Evolutionary conservation across 2,888 invertebrate genomes (phyloP), one percentile per base, ranked within the genome.

Genomic region (Stenichneumon culpator): DNA sequence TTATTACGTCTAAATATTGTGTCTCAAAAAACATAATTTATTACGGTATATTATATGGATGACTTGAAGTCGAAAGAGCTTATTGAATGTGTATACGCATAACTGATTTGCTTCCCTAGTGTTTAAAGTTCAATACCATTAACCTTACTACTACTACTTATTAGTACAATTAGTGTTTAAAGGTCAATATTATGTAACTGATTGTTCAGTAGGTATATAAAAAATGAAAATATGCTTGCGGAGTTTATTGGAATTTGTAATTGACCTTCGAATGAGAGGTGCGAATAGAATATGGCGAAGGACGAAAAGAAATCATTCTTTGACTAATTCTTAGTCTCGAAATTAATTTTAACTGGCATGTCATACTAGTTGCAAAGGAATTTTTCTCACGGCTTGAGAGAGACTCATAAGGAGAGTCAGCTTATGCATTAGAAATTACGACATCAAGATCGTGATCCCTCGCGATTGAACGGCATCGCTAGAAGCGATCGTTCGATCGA

Each of bases 351-450:
- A 14, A 60, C 28, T 65, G 50, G 47, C 60, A 74, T 16, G 36
- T 3, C 16, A 11, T 39, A 39, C 11, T 11, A 39, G 39, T 75
- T 44, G 1, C 3, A 16, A 39, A 52, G 36, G 9, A 25, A 67
- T 36, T 36, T 77, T 22, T 22, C 22, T 50, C 39, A 19, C 36
- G 50, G 28, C 16, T 52, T 16, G 28, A 67, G 50, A 50, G 67
- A 77, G 75, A 39, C 25, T 32, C 52, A 25, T 9, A 77, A 77
- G 50, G 7, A 32, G 36, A 22, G 39, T 36, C 22, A 32, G 44
- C 74, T 63, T 77, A 52, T 50, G 50, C 65, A 77, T 67, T 52
- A 77, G 22, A 54, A 77, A 67, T 77, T 77, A 77, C 67, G 75
- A 74, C 60, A 74, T 63, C 32, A 57, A 25, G 60, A 60, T 74